phyloP scores from a whole-genome alignment of 2,113 vertebrate species.

The Sapayoa aenigma region DNA sequence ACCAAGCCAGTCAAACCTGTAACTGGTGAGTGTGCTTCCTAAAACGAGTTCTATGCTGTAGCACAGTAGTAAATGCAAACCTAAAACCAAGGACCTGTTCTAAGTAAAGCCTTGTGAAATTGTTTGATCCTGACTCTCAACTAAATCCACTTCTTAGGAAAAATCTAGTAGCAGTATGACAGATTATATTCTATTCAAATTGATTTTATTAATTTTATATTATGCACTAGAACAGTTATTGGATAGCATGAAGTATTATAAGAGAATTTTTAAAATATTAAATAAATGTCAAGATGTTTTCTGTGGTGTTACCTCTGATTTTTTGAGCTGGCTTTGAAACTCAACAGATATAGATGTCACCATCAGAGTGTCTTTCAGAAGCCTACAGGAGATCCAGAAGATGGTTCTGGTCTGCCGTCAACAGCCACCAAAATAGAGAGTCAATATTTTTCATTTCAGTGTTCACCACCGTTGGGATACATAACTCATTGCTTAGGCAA shows the following conservation, averaged over 20 bases:
- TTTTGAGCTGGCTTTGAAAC: background rate
- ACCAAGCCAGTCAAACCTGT: background rate
- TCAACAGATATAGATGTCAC: background rate
- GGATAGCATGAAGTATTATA: background rate
- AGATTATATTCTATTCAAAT: background rate
- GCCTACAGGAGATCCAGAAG: background rate
- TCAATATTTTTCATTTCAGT: background rate
- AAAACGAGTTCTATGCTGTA: background rate
- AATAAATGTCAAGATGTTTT: background rate
- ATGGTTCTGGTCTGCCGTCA: background rate
- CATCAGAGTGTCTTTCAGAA: background rate
- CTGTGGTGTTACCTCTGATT: background rate
- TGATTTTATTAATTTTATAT: background rate
- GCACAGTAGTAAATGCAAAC: background rate
- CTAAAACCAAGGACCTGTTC: background rate
- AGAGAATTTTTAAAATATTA: background rate
- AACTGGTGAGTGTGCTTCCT: background rate
- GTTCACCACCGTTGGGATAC: background rate
- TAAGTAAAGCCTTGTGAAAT: background rate
- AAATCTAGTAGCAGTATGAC: background rate
- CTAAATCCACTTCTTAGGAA: background rate
- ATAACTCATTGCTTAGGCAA: background rate
- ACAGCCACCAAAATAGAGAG: background rate
- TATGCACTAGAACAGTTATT: background rate
- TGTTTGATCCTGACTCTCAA: background rate